Evolutionary conservation across 2,888 invertebrate genomes (phyloP), one percentile per base, ranked within the genome.

Genomic region (Cephus sareptanus): DNA sequence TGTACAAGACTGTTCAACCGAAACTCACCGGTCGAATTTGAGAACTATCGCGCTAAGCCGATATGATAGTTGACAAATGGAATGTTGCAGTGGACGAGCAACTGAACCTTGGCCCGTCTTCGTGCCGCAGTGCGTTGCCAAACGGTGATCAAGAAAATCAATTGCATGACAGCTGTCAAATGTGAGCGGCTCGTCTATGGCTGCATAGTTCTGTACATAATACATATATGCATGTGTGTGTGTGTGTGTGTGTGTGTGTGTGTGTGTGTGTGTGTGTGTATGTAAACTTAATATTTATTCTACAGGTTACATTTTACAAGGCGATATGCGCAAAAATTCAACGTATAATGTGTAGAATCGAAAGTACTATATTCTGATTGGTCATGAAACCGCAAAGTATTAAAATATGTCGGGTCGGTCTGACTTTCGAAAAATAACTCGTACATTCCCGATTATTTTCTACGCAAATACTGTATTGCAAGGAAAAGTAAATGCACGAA

Each of bases 391-490:
- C 56, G 2, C 56, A 56, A 56, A 56, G 56, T 56, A 56, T 56
- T 56, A 56, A 56, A 56, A 56, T 23, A 56, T 56, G 9, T 56
- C 23, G 23, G 9, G 23, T 56, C 56, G 23, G 9, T 56, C 23
- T 56, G 56, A 56, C 56, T 56, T 23, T 56, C 23, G 56, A 56
- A 56, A 56, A 23, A 56, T 56, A 56, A 56, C 23, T 56, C 23
- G 23, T 23, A 23, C 56, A 56, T 56, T 15, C 9, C 56, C 56
- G 15, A 56, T 68, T 80, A 78, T 79, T 79, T 82, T 81, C 77
- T 79, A 82, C 80, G 75, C 82, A 83, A 84, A 85, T 84, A 85
- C 82, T 83, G 83, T 84, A 81, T 82, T 81, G 83, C 83, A 87
- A 83, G 73, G 73, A 79, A 73, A 69, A 73, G 76, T 74, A 74